A percentile compares a stretch with the other conserved stretches of the same genome.
Evolutionary conservation across 2,797 vertebrate genomes (phyloP).

Genomic region (Sphenodon punctatus): DNA sequence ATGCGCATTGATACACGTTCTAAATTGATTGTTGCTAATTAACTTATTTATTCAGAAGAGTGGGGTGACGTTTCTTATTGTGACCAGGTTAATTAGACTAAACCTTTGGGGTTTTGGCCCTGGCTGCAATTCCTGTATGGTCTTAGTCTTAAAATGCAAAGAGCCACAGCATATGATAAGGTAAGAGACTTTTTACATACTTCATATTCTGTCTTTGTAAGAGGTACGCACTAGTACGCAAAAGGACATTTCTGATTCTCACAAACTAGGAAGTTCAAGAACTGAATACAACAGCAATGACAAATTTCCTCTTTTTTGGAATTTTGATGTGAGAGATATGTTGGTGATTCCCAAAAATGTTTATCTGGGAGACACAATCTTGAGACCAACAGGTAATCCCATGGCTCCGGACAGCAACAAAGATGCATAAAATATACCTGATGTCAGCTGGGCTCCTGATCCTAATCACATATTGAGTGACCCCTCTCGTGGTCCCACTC

Average conservation of each 20-base stretch:
- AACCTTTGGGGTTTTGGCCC: conserved; percentile 18
- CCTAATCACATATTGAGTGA: too few relatives aligned
- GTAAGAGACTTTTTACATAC: not conserved
- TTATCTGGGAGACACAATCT: too few relatives aligned
- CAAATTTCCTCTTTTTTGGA: conserved; percentile 52
- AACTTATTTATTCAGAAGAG: not conserved
- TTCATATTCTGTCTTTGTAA: not conserved
- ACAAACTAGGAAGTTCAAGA: conserved; percentile 15
- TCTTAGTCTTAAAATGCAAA: conserved; percentile 22
- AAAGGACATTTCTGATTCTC: conserved; percentile 18
- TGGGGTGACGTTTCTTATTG: not conserved
- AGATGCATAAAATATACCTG: too few relatives aligned
- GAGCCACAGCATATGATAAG: not conserved
- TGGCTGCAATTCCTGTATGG: conserved; percentile 21
- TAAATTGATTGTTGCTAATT: not conserved
- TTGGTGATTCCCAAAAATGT: too few relatives aligned
- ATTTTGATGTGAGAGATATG: too few relatives aligned
- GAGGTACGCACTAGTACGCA: conserved; percentile 6
- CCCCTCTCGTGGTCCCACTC: too few relatives aligned
- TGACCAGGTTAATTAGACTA: not conserved
- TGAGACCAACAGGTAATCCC: too few relatives aligned
- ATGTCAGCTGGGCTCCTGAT: too few relatives aligned
- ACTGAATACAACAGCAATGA: conserved; percentile 17
- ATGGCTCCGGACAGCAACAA: too few relatives aligned
- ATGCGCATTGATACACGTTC: too few relatives aligned